Evolutionary conservation across 2,797 vertebrate species (phyloP).

Genomic region (Myoxocephalus aenaeus): DNA sequence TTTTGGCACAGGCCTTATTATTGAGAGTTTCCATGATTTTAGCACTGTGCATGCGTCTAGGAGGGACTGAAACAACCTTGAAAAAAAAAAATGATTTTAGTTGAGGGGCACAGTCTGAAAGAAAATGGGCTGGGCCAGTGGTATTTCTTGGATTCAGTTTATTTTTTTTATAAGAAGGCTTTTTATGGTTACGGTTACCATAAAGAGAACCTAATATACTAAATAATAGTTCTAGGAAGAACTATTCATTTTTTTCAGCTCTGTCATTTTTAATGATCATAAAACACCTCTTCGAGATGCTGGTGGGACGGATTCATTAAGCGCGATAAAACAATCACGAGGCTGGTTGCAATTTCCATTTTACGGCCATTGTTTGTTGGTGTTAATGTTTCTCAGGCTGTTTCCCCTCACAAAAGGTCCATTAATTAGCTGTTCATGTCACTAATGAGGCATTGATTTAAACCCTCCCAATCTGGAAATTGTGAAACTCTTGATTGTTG

Average conservation of each 20-base stretch:
- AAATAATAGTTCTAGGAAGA: background rate
- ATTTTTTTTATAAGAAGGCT: too few species aligned
- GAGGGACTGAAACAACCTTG: too few species aligned
- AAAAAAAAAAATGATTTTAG: too few species aligned
- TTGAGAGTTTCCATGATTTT: too few species aligned
- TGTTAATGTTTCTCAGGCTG: constrained; percentile 15
- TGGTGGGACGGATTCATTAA: background rate
- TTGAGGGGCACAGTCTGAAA: too few species aligned
- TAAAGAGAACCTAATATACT: background rate
- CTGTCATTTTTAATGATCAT: background rate
- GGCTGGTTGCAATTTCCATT: background rate
- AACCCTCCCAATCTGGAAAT: background rate
- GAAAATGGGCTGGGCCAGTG: too few species aligned
- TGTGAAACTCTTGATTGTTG: constrained; percentile 11
- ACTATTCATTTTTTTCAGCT: background rate
- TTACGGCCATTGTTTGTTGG: constrained; percentile 15
- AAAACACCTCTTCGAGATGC: background rate
- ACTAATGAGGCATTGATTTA: background rate
- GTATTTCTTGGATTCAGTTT: too few species aligned
- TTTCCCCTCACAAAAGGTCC: background rate
- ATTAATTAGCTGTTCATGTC: constrained; percentile 20
- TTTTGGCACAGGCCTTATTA: too few species aligned
- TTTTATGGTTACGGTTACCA: background rate
- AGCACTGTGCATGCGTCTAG: too few species aligned
- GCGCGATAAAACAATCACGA: background rate